These are phyloP conservation scores for Rhorus exstirpatorius DNA, from an alignment of 2,888 invertebrate genomes.

Conservation along the genomic window DNA sequence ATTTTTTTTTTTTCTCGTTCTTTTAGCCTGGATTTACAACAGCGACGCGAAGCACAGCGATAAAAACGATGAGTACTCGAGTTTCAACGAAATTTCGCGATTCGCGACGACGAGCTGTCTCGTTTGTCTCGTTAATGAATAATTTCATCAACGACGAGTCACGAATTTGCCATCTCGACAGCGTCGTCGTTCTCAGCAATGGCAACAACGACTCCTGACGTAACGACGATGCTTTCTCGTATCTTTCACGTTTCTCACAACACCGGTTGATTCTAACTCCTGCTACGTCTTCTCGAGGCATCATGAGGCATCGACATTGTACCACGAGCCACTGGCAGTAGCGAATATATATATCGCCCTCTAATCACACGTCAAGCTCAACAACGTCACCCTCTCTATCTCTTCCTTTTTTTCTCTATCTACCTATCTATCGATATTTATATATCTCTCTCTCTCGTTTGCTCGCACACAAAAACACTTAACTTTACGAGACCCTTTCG, in stretches of 20 bases:
- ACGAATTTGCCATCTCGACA: neutral
- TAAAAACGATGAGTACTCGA: neutral
- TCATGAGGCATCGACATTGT: conserved; percentile 77
- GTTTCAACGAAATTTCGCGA: neutral
- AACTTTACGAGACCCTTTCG: neutral
- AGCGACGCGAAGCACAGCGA: conserved; percentile 6
- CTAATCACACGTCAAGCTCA: conserved; percentile 32
- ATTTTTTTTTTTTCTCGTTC: neutral
- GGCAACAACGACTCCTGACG: neutral
- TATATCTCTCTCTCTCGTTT: conserved; percentile 48
- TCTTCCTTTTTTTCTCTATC: conserved; percentile 4
- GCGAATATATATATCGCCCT: conserved; percentile 47
- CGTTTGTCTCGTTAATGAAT: conserved; percentile 11
- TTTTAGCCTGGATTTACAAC: conserved; percentile 5
- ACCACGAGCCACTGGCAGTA: conserved; percentile 62
- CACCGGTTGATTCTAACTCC: conserved; percentile 74
- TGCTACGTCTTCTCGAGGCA: conserved; percentile 74
- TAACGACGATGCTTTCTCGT: conserved; percentile 14
- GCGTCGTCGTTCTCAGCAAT: conserved; percentile 29
- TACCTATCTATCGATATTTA: conserved; percentile 12
- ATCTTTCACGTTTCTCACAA: conserved; percentile 53
- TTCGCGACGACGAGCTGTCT: neutral
- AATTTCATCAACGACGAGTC: neutral
- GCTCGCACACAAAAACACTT: conserved; percentile 30
- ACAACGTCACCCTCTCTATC: conserved; percentile 5